Evolutionary conservation across 64 coral and sea anemone species (phyloP), one percentile per base, ranked within the genome.

Genomic region (Anthopleura sola): DNA sequence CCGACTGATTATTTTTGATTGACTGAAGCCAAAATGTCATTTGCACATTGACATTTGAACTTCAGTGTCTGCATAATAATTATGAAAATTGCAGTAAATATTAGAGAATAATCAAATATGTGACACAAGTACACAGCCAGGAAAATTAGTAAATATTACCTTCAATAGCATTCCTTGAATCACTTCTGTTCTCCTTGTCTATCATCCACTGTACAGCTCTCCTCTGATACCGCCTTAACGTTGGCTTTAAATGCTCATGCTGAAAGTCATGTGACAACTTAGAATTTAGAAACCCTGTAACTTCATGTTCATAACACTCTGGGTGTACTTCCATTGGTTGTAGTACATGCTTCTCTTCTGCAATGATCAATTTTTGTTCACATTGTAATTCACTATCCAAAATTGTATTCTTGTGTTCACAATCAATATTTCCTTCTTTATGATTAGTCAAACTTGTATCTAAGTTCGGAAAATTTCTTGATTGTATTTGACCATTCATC

Each of bases 151-250:
- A 44, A 44, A 44, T 44, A 44, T 44, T 71, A 71, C 66, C 66
- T 71, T 71, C 24, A 79, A 71, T 11, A 81, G 33, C 28, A 23
- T 37, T 26, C 14, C 14, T 34, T 13, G 6, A 75, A 28, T 7
- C 26, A 54, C n/a, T 55, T 40, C 14, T 49, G 60, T 49, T 80
- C 75, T 96, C 94, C 50, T 82, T 97, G 21, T 5, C 84, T 3
- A 97, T 39, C 94, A 97, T 97, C 94, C 94, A 97, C 5, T 81
- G 20, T 26, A 97, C 94, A 54, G 90, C 94, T 33, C 51, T 83
- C 55, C 88, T 90, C 84, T 97, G 94, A 92, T 97, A 97, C 51
- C 84, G 77, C 82, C 94, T 85, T 29, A 97, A 37, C 8, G 82
- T 37, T 49, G 94, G 94, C 39, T 86, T 92, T 13, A 97, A 82